Evolutionary conservation across 2,113 vertebrate genomes (phyloP), one percentile per base, ranked within the genome.

Genomic region (Lates calcarifer): DNA sequence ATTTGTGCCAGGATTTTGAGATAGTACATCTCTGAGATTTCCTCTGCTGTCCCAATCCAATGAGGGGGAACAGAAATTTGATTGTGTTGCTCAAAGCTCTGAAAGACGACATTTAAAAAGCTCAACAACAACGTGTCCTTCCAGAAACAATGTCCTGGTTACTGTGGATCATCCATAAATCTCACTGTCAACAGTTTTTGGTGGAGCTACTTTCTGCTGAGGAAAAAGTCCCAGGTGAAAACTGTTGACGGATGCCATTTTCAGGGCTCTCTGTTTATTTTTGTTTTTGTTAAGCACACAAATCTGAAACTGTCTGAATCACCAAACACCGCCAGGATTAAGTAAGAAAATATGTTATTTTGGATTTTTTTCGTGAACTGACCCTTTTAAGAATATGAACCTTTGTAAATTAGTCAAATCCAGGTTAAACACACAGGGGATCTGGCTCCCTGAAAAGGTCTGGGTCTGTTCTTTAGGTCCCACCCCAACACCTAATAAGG

Each of bases 341-440:
- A 51, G 15, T 13, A 13, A 28, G 22, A 66, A 33, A 58, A 49
- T 35, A 24, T 45, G 35, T 33, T 26, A 31, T 24, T 51, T 39
- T 20, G 11, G 6, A 2, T 26, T 31, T n/a, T 31, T n/a, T 83
- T 61, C 12, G 6, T 24, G 33, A 57, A 60, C 7, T 37, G 5
- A 57, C 6, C 56, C 29, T 74, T 69, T 69, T 35, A 26, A 70
- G 9, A 56, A 62, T 1, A 35, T 29, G 17, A 58, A 41, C 29
- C n/a, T 12, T 77, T 73, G 55, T 63, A 41, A 72, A 78, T 68
- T 1, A 51, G 62, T 77, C 17, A 53, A 39, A 62, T 55, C 61
- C 53, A 28, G 63, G 56, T 79, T 49, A 41, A 72, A 69, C 67
- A 68, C 65, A 62, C 70, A 43, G 49, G n/a, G 39, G 68, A 24